These are phyloP conservation scores for Mormoops blainvillei DNA, from an alignment of 2,113 vertebrate species.

Conservation along the genomic window DNA sequence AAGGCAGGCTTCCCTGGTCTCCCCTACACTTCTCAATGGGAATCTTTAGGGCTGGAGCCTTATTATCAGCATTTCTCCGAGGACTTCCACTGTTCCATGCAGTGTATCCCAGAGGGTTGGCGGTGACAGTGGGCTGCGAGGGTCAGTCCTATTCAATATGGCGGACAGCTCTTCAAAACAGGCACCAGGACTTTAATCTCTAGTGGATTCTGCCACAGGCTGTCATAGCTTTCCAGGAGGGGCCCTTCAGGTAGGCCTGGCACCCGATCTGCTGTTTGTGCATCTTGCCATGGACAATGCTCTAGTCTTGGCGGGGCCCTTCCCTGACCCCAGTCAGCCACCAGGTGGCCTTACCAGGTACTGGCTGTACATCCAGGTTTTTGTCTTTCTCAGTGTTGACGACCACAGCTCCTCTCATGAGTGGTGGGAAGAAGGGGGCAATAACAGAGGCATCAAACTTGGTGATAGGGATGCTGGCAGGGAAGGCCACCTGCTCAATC, in stretches of 20 bases:
- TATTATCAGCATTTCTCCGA: not conserved
- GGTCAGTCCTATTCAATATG: not conserved
- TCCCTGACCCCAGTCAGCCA: not conserved
- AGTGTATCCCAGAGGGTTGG: not conserved
- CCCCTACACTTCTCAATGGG: not conserved
- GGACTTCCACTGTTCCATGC: not conserved
- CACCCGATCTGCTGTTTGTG: not conserved
- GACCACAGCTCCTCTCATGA: constrained; percentile 90
- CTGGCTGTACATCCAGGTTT: constrained; percentile 75
- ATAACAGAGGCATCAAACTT: constrained; percentile 97
- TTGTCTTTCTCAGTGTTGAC: constrained; percentile 98
- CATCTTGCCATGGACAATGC: not conserved
- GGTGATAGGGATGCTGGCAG: constrained; percentile 92
- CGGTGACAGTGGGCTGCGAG: not conserved
- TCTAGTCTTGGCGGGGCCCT: not conserved
- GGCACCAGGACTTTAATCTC: not conserved
- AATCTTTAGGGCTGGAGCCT: not conserved
- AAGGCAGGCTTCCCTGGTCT: not conserved
- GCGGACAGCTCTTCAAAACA: not conserved
- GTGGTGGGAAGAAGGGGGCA: constrained; percentile 94
- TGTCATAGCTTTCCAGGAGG: not conserved
- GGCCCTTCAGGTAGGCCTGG: not conserved
- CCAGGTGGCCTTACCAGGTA: constrained; percentile 78
- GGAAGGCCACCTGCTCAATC: constrained; percentile 94
- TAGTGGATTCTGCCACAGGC: not conserved